Base-by-base conservation (phyloP, 2,113 vertebrate genomes). In the Terrapene triunguis region DNA sequence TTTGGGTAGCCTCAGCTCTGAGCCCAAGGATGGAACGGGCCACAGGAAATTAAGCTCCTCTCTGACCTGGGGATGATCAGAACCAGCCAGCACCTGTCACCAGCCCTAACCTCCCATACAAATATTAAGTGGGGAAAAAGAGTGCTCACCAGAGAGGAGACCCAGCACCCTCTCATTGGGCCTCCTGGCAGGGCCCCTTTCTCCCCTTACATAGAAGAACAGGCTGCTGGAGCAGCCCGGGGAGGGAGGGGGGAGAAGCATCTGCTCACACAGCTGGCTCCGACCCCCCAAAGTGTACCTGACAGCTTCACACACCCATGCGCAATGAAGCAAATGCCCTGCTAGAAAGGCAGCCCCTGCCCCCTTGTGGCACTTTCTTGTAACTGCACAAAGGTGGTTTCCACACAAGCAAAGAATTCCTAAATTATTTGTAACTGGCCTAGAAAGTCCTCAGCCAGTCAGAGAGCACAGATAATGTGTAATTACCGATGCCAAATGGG, bases 51-150 rank as follows among this genome's bases (percentile, higher is more conserved):
- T 53, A 53, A 53, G 51, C 22, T 25, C 54, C 54, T 24, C 22
- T 55, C 22, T 55, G 51, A 53, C 19, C 51, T 19, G 16, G 51
- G 51, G 51, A 53, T 53, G 51, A 53, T 53, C 51, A 53, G 51
- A 53, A 17, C 51, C 57, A 59, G 57, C 25, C 57, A 2, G 57
- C 27, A 29, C 25, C 57, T 29, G 10, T 59, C 57, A 29, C 72
- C 38, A 38, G 72, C 21, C 42, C 84, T 86, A 72, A 50, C 5
- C 5, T 21, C 51, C 55, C 51, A 11, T 3, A 21, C 14, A 47
- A 32, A 57, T 0, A 5, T 0, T 0, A 5, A 35, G 54, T 35
- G 0, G 1, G 3, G 44, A 76, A 54, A 87, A 6, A 59, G 44
- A 86, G 8, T 0, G 0, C 91, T 76, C 38, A 57, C 78, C 5